Conservation (phyloP, 53 echinoderm and acorn worm genomes). For the Henricia sp. region DNA sequence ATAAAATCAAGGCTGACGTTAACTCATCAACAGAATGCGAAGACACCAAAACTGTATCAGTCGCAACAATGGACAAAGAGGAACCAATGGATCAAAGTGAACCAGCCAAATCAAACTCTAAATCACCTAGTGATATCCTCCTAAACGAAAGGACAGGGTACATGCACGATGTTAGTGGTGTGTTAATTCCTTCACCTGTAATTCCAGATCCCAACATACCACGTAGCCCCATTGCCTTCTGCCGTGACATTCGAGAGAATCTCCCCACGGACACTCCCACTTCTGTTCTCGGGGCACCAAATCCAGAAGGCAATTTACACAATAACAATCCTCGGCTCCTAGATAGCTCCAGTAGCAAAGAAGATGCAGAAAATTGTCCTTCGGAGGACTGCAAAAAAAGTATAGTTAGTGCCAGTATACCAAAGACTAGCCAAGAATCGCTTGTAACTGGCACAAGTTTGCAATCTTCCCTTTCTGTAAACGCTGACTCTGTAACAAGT, state of each 20-base stretch:
- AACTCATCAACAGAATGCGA: not conserved
- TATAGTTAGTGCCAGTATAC: slow-evolving; percentile 7
- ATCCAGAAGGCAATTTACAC: not conserved
- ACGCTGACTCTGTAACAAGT: not conserved
- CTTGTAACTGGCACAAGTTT: not conserved
- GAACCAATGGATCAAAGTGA: slow-evolving; percentile 47
- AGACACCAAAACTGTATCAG: not conserved
- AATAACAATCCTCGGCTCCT: slow-evolving; percentile 21
- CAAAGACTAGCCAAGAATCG: slow-evolving; percentile 7
- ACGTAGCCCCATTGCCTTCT: slow-evolving; percentile 32
- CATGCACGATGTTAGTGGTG: slow-evolving; percentile 36
- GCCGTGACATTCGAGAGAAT: slow-evolving; percentile 59
- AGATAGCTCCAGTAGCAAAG: not conserved
- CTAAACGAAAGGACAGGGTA: slow-evolving; percentile 35
- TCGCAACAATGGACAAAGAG: not conserved
- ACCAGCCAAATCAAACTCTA: slow-evolving; percentile 16
- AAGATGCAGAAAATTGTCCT: not conserved
- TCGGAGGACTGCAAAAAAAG: slow-evolving; percentile 13
- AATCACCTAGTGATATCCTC: slow-evolving; percentile 32
- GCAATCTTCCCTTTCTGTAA: not conserved
- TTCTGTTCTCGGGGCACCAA: not conserved
- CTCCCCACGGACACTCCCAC: slow-evolving; percentile 14
- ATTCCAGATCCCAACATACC: not conserved
- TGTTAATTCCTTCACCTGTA: slow-evolving; percentile 13
- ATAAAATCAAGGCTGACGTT: not conserved